Evolutionary conservation across 1,140 invertebrate species (phyloP).

Genomic region (Solenopsis fugax): DNA sequence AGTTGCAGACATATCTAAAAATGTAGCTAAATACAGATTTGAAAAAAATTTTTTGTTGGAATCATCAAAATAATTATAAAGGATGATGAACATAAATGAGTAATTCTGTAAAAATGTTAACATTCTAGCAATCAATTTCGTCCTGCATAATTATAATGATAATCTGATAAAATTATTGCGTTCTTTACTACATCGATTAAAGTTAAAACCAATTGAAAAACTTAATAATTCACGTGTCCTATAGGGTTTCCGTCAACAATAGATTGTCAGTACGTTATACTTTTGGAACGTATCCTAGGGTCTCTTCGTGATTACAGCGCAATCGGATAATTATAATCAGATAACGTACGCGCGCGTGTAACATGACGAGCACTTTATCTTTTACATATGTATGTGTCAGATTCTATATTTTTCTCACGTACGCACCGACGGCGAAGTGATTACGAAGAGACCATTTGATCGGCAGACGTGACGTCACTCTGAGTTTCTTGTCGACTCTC

Average conservation of each 20-base stretch:
- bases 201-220: too few species aligned
- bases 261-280: background rate
- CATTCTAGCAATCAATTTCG: too few species aligned
- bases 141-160: too few species aligned
- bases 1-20: too few species aligned
- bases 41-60: too few species aligned
- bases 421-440: conserved; percentile 19
- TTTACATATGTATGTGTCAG: background rate
- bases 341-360: background rate
- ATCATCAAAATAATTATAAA: too few species aligned
- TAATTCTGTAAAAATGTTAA: too few species aligned
- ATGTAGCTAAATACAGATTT: too few species aligned
- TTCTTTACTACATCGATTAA: too few species aligned
- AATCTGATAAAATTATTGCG: too few species aligned
- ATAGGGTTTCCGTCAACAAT: too few species aligned
- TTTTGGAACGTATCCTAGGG: background rate
- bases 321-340: background rate
- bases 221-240: background rate
- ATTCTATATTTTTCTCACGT: background rate
- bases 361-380: background rate
- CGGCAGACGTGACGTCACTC: background rate
- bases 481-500: background rate
- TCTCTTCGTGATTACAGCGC: background rate
- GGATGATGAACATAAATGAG: too few species aligned
- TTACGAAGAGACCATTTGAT: background rate